These are phyloP conservation scores for Eumaeus atala DNA, from an alignment of 1,140 invertebrate species.

Conservation along the genomic window DNA sequence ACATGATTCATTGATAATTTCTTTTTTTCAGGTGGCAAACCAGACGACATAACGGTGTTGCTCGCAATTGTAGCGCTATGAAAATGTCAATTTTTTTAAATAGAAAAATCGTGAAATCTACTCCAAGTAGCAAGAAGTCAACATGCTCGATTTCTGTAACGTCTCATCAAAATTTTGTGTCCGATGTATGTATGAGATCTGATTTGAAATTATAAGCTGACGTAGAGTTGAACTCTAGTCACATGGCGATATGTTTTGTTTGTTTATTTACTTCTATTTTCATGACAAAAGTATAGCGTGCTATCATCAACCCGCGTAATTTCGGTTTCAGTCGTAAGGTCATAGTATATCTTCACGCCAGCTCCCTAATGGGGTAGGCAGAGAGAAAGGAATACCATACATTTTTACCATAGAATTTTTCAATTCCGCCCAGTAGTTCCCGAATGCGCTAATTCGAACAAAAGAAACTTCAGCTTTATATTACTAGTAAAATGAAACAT, in stretches of 20 bases:
- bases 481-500: too few species aligned
- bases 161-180: neutral
- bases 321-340: too few species aligned
- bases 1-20: neutral
- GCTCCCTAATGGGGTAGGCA: too few species aligned
- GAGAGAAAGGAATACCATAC: too few species aligned
- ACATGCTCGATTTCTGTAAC: neutral
- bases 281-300: conserved; percentile 2
- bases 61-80: conserved; percentile 90
- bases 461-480: too few species aligned
- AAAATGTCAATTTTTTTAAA: conserved; percentile 48
- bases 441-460: too few species aligned
- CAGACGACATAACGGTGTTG: conserved; percentile 97
- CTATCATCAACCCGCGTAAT: neutral
- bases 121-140: conserved; percentile 18
- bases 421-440: too few species aligned
- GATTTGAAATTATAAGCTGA: conserved; percentile 10
- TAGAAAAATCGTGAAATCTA: conserved; percentile 12
- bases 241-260: conserved; percentile 16
- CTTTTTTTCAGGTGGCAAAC: conserved; percentile 89
- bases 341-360: too few species aligned
- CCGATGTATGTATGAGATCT: conserved; percentile 10
- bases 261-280: neutral
- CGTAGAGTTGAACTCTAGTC: conserved; percentile 12
- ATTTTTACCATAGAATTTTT: too few species aligned